Conservation (phyloP, 2,888 invertebrate species). For the Eustalomyia histrio region DNA sequence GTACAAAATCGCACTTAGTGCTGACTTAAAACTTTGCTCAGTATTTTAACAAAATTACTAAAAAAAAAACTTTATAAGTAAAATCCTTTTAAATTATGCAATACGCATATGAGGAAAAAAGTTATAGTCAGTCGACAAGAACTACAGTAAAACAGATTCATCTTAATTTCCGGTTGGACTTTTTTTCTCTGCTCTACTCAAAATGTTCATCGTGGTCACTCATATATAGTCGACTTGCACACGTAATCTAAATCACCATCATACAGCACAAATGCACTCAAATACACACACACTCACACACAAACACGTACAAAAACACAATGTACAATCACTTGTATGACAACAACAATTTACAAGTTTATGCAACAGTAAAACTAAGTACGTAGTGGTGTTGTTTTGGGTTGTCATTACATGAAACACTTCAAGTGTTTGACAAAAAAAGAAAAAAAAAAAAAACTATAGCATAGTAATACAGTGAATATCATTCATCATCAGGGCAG, state of each 20-base stretch:
- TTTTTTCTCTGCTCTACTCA: constrained; percentile 9
- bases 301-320: constrained; percentile 10
- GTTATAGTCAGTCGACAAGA: constrained; percentile 30
- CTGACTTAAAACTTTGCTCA: no score
- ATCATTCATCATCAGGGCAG: no score
- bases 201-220: constrained; percentile 46
- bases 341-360: constrained; percentile 70
- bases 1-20: no score
- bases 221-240: background rate
- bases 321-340: constrained; percentile 65
- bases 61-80: no score
- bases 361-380: constrained; percentile 53
- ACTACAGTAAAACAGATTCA: constrained; percentile 43
- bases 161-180: constrained; percentile 55
- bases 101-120: background rate
- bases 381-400: constrained; percentile 59
- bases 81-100: no score
- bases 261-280: background rate
- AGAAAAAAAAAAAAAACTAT: constrained; percentile 6
- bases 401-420: constrained; percentile 64
- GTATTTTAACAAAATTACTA: no score
- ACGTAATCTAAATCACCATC: no score
- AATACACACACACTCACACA: background rate
- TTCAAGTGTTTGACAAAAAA: constrained; percentile 61
- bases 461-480: constrained; percentile 33